Base-by-base conservation (phyloP, 2,888 invertebrate genomes). In the Palloptera scutellata region DNA sequence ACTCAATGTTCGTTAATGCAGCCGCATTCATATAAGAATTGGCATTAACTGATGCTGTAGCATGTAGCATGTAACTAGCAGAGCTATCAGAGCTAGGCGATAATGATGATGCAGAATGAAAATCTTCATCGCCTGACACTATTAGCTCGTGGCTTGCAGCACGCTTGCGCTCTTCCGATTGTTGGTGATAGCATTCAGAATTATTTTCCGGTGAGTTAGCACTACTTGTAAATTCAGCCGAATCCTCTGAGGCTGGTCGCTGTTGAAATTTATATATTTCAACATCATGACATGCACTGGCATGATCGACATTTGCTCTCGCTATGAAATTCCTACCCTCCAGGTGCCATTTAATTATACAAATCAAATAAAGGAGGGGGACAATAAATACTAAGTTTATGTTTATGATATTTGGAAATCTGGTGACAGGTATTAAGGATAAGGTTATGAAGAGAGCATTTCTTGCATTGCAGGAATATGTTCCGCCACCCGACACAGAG, bases 241-340 rank as follows among this genome's bases (percentile, higher is more conserved):
- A 73, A 10, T 11, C 69, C 8, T 71, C 66, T 2, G 83, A 83
- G 55, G 83, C 82, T 3, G 80, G 80, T 4, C 83, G 82, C 70
- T 83, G 83, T 30, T 84, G 83, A 66, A 84, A 89, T 70, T 83
- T 84, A 81, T 88, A 89, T 71, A 89, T 83, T 57, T 85, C 85
- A 57, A 88, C 87, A 71, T 88, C 89, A 77, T 89, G 89, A 8
- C 80, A 81, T 9, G 80, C 81, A 69, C 82, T 83, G 13, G 83
- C 81, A 11, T 83, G 78, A 0, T 77, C 82, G 8, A 79, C 82
- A 13, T 74, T 81, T 1, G 81, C 83, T 42, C 72, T 73, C 1
- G n/a, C n/a, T n/a, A n/a, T n/a, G n/a, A n/a, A n/a, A n/a, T n/a
- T n/a, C n/a, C n/a, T n/a, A n/a, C n/a, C n/a, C n/a, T n/a, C n/a